A percentile compares a stretch with the other conserved stretches of the same genome.
These are phyloP conservation scores for Tetrax tetrax DNA, from an alignment of 2,113 vertebrate species.

Conservation along the genomic window DNA sequence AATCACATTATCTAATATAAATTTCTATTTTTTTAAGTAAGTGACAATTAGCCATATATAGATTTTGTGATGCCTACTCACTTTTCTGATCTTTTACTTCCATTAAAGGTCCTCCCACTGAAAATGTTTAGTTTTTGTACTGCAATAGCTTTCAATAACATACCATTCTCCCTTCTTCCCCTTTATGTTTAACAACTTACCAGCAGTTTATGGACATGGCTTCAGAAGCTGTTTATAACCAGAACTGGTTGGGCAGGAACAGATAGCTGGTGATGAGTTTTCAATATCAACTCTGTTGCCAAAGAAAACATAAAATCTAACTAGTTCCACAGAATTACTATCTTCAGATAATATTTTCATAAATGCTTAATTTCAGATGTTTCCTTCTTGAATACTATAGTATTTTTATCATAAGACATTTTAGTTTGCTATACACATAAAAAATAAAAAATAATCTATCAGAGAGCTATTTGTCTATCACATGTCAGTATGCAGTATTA, in stretches of 20 bases:
- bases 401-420: neutral
- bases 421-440: neutral
- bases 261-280: neutral
- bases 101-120: neutral
- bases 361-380: neutral
- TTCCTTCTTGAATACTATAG: neutral
- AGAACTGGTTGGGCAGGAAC: neutral
- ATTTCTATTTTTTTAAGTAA: neutral
- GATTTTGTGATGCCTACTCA: neutral
- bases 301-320: neutral
- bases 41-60: neutral
- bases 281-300: neutral
- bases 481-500: neutral
- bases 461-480: neutral
- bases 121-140: neutral
- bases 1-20: neutral
- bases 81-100: neutral
- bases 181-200: neutral
- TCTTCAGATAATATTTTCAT: neutral
- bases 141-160: neutral
- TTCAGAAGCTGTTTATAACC: neutral
- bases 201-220: neutral
- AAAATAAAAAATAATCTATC: neutral
- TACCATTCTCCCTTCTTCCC: neutral
- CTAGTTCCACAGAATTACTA: neutral